Evolutionary conservation across 2,797 vertebrate genomes (phyloP).

Genomic region (Poecilia picta): DNA sequence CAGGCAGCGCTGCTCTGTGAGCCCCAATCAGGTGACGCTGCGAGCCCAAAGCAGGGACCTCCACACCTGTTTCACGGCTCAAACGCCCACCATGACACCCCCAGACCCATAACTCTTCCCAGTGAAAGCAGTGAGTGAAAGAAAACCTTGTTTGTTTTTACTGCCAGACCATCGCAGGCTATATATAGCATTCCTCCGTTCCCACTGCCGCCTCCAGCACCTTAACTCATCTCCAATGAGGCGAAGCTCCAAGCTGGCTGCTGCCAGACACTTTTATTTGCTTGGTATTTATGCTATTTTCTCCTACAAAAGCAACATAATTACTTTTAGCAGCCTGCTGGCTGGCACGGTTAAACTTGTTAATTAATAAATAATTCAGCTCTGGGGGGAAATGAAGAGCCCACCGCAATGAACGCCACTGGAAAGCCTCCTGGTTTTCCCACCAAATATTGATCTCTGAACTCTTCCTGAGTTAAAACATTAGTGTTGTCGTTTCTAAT

Average conservation of each 20-base stretch:
- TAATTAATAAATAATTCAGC: background rate
- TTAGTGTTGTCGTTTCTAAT: too few species aligned
- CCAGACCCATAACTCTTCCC: conserved; percentile 82
- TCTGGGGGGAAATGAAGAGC: too few species aligned
- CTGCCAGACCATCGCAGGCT: conserved; percentile 75
- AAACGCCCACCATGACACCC: conserved; percentile 43
- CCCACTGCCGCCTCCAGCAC: conserved; percentile 26
- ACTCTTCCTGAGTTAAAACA: too few species aligned
- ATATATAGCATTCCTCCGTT: conserved; percentile 74
- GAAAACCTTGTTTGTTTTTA: conserved; percentile 88
- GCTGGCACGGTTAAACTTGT: background rate
- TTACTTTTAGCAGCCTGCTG: background rate
- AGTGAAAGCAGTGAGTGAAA: conserved; percentile 81
- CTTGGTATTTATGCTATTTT: background rate
- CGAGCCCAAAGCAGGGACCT: conserved; percentile 46
- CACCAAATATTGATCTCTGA: too few species aligned
- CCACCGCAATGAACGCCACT: too few species aligned
- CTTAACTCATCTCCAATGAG: conserved; percentile 28
- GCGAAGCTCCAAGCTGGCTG: conserved; percentile 41
- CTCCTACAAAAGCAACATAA: background rate
- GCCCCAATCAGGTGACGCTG: conserved; percentile 71
- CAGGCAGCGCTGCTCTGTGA: conserved; percentile 46
- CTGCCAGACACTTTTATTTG: conserved; percentile 1
- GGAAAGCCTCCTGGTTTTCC: too few species aligned
- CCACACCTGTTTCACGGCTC: conserved; percentile 78